Conservation (phyloP, 2,113 vertebrate genomes). For the Archocentrus centrarchus region DNA sequence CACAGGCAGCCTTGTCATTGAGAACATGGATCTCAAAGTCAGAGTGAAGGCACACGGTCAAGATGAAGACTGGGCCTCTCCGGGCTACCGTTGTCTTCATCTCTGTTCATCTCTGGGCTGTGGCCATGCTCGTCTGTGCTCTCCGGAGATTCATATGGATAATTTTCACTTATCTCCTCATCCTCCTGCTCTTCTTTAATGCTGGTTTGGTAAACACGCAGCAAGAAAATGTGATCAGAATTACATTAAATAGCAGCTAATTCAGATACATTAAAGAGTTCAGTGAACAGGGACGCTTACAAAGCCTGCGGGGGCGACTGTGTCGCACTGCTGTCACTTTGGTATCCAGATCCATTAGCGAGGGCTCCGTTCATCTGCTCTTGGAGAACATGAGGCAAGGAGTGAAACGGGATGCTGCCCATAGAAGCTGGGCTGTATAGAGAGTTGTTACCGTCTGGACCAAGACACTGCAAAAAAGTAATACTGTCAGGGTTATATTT, state of each 20-base stretch:
- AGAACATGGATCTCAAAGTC: conserved; percentile 50
- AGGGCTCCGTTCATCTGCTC: conserved; percentile 94
- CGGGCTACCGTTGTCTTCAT: conserved; percentile 87
- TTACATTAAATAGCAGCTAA: not conserved
- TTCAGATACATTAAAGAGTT: not conserved
- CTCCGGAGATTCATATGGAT: conserved; percentile 87
- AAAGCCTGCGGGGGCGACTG: conserved; percentile 91
- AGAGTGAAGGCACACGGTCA: conserved; percentile 75
- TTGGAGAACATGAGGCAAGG: conserved; percentile 87
- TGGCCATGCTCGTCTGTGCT: conserved; percentile 91
- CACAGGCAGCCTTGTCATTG: conserved; percentile 34
- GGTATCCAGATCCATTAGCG: conserved; percentile 91
- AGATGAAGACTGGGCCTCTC: conserved; percentile 89
- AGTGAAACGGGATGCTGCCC: conserved; percentile 91
- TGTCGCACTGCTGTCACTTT: conserved; percentile 95
- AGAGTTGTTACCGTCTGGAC: conserved; percentile 88
- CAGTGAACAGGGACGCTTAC: conserved; percentile 80
- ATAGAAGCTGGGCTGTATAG: conserved; percentile 90
- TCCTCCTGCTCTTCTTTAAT: conserved; percentile 96
- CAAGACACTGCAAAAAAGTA: conserved; percentile 81
- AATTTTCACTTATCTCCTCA: conserved; percentile 91
- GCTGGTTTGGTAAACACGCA: conserved; percentile 73
- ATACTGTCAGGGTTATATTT: not conserved
- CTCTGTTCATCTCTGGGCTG: conserved; percentile 87
- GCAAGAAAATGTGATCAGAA: not conserved